Evolutionary conservation across 2,113 vertebrate genomes (phyloP).

Genomic region (Mormyrus lacerda): DNA sequence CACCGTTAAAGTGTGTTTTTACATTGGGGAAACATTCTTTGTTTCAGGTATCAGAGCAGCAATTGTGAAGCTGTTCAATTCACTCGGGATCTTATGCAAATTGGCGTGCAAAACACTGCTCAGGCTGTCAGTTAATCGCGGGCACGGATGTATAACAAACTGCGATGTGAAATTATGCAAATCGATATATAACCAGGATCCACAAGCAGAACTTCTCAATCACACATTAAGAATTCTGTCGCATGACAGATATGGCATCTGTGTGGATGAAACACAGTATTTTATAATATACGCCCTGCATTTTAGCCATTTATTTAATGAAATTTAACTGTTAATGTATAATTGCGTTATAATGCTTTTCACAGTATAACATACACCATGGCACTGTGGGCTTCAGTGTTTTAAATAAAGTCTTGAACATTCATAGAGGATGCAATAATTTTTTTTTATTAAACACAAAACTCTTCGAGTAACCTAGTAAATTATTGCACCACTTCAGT

Average conservation of each 20-base stretch:
- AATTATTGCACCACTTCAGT: not conserved
- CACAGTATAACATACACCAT: not conserved
- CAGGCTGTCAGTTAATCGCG: not conserved
- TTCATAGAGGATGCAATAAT: not conserved
- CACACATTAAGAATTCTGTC: not conserved
- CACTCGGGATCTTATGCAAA: not conserved
- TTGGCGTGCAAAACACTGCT: not conserved
- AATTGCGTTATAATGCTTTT: not conserved
- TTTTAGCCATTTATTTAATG: not conserved
- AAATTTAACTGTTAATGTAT: not conserved
- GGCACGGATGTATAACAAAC: not conserved
- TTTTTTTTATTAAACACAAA: not conserved
- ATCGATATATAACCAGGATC: not conserved
- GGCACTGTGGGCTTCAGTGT: no score
- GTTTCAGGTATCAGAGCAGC: not conserved
- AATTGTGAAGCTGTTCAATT: not conserved
- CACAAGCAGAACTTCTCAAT: not conserved
- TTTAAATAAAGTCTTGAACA: not conserved
- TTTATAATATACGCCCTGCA: not conserved
- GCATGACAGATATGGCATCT: not conserved
- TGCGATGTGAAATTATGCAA: not conserved
- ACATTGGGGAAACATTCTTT: not conserved
- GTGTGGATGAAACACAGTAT: not conserved
- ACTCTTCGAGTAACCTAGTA: not conserved
- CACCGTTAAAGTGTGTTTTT: not conserved